These are phyloP conservation scores for Petrosia ficiformis DNA, from an alignment of 37 sponge, comb jelly and placozoan species.

Conservation along the genomic window DNA sequence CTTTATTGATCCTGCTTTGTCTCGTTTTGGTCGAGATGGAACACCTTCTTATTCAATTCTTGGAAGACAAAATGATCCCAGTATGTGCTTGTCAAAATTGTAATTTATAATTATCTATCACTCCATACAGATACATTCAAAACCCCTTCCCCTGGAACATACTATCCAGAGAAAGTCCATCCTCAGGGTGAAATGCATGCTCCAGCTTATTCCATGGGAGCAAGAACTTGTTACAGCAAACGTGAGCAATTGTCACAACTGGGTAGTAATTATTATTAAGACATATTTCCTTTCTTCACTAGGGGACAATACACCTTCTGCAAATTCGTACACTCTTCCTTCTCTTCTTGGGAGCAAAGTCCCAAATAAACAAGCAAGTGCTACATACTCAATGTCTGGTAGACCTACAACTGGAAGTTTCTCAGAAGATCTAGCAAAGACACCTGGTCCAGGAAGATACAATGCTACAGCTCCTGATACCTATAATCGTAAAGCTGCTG, in stretches of 20 bases:
- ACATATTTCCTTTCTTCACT: neutral
- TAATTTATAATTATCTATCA: neutral
- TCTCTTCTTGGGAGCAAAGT: conserved; percentile 83
- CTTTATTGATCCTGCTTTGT: conserved; percentile 69
- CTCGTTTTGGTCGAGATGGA: conserved; percentile 88
- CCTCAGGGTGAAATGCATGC: conserved; percentile 96
- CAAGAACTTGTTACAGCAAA: conserved; percentile 81
- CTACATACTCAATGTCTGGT: conserved; percentile 86
- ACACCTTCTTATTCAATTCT: conserved; percentile 94
- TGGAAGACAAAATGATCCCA: conserved; percentile 82
- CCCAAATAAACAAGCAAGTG: conserved; percentile 74
- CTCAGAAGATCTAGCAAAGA: conserved; percentile 92
- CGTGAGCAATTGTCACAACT: conserved; percentile 21
- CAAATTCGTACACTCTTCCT: conserved; percentile 95
- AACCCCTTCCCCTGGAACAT: conserved; percentile 93
- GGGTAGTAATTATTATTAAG: too few species aligned
- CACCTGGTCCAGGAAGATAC: conserved; percentile 97
- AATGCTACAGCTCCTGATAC: conserved; percentile 51
- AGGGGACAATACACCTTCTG: conserved; percentile 89
- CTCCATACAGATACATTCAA: conserved; percentile 66
- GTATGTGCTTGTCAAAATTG: conserved; percentile 70
- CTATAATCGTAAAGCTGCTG: conserved; percentile 70
- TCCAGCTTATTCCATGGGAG: conserved; percentile 92
- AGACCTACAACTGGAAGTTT: conserved; percentile 78
- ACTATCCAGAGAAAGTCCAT: conserved; percentile 86